These are phyloP conservation scores for Apamea crenata DNA, from an alignment of 2,888 invertebrate genomes.

Conservation along the genomic window DNA sequence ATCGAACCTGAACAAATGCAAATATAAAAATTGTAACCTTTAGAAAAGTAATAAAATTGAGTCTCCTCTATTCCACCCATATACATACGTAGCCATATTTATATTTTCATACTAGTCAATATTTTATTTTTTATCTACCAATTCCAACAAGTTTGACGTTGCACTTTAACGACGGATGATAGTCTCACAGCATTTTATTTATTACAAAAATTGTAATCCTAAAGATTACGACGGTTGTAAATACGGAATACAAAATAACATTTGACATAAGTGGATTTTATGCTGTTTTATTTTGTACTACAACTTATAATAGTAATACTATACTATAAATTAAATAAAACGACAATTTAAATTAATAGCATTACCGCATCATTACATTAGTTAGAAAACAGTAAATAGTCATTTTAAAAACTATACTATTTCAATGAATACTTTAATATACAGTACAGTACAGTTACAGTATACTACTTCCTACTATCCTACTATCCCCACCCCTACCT, in stretches of 20 bases:
- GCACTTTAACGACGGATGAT: conserved; percentile 8
- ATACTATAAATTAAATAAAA: neutral
- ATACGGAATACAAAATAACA: neutral
- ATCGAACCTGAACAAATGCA: neutral
- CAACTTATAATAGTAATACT: neutral
- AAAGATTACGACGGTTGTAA: neutral
- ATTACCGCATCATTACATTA: neutral
- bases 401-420: neutral
- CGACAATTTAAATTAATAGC: neutral
- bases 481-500: too few species aligned
- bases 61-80: neutral
- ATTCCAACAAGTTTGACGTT: conserved; percentile 8
- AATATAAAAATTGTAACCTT: conserved; percentile 10
- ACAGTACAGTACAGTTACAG: too few species aligned
- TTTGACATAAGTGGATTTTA: neutral
- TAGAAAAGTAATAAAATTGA: conserved; percentile 19
- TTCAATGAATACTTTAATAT: neutral
- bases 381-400: neutral
- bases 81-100: neutral
- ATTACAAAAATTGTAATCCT: neutral
- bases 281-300: neutral
- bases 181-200: neutral
- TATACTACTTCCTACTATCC: too few species aligned
- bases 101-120: neutral
- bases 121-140: conserved; percentile 17